Conservation (phyloP, 37 sponge, comb jelly and placozoan genomes). For the Cliona cf. orientalis region DNA sequence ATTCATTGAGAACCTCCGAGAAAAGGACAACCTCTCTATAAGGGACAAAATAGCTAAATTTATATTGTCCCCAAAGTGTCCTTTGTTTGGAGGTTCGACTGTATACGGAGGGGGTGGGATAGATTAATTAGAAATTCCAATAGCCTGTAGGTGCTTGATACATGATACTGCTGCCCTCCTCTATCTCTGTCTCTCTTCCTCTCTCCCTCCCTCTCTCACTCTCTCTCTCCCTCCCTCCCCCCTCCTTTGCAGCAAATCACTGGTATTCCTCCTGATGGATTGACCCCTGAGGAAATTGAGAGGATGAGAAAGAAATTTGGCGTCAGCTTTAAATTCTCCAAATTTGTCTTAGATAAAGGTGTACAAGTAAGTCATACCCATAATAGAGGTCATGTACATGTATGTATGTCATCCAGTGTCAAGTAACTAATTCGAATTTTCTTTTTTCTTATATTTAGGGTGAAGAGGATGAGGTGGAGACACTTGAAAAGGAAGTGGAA, state of each 20-base stretch:
- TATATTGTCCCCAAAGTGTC: no score
- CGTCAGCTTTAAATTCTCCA: conserved; percentile 78
- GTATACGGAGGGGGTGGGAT: no score
- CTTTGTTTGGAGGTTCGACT: no score
- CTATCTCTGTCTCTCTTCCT: not conserved
- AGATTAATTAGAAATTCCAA: no score
- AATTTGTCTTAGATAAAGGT: conserved; percentile 62
- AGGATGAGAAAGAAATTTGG: conserved; percentile 70
- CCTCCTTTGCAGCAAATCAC: conserved; percentile 71
- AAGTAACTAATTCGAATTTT: not conserved
- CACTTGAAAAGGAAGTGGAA: conserved; percentile 63
- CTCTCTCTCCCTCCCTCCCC: not conserved
- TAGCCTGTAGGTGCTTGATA: no score
- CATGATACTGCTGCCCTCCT: no score
- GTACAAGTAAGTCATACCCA: not conserved
- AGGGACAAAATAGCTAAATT: no score
- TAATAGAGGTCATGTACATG: no score
- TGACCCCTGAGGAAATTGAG: conserved; percentile 69
- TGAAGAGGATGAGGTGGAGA: conserved; percentile 43
- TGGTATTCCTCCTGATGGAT: conserved; percentile 74
- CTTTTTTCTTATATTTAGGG: conserved; percentile 1
- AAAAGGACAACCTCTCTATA: no score
- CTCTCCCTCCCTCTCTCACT: no score
- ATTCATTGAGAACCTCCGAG: no score
- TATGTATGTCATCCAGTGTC: no score